Evolutionary conservation across 2,888 invertebrate species (phyloP).

Genomic region (Brenthis daphne): DNA sequence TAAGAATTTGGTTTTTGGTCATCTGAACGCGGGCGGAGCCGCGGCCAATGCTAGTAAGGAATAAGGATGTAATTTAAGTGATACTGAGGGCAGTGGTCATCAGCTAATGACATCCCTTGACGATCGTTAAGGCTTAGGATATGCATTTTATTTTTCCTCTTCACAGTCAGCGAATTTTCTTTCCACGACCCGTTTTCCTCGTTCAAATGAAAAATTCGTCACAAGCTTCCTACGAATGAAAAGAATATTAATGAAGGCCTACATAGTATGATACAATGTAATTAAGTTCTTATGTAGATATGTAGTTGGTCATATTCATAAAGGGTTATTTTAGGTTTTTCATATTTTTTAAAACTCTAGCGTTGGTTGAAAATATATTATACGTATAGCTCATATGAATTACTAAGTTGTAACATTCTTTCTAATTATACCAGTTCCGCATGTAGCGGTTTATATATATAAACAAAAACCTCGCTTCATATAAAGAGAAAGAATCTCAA

Average conservation of each 20-base stretch:
- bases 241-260: constrained; percentile 18
- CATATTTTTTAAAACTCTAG: constrained; percentile 8
- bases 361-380: background rate
- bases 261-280: constrained; percentile 16
- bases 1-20: no score
- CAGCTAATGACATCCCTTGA: constrained; percentile 26
- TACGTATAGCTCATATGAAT: background rate
- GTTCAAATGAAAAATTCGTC: constrained; percentile 16
- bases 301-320: constrained; percentile 8
- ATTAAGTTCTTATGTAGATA: constrained; percentile 13
- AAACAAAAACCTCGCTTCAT: no score
- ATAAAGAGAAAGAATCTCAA: no score
- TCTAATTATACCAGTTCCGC: background rate
- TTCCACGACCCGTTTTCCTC: constrained; percentile 12
- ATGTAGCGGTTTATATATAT: no score
- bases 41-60: background rate
- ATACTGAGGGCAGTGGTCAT: constrained; percentile 19
- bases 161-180: constrained; percentile 8
- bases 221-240: constrained; percentile 12
- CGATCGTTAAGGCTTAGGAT: constrained; percentile 23
- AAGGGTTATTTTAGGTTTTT: constrained; percentile 4
- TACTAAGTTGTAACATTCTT: constrained; percentile 1
- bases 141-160: constrained; percentile 15
- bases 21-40: no score
- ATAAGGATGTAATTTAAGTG: constrained; percentile 1